Percentiles rank a stretch among this genome's conserved stretches.
Conservation (phyloP, 2,888 invertebrate genomes). For the Nomada flava region DNA sequence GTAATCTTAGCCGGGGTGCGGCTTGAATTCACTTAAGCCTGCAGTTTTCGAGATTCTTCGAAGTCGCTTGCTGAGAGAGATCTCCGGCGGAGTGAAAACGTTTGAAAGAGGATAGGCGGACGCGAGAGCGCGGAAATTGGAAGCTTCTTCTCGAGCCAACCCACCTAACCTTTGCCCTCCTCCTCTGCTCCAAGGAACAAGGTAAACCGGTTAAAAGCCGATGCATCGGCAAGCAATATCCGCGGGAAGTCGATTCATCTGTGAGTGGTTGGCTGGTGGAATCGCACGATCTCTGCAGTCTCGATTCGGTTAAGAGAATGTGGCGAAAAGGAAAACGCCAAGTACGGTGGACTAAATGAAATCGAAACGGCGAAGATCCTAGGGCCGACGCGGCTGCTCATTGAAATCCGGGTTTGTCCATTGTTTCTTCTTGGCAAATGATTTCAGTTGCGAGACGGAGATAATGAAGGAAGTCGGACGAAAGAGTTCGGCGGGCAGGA, state of each 20-base stretch:
- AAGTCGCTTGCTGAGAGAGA: conserved; percentile 45
- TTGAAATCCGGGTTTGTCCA: not conserved
- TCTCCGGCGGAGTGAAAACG: conserved; percentile 56
- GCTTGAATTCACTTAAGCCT: conserved; percentile 67
- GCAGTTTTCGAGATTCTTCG: conserved; percentile 60
- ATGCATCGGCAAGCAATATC: conserved; percentile 73
- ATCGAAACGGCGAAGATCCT: not conserved
- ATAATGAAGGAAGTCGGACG: no score
- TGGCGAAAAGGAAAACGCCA: not conserved
- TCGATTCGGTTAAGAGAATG: not conserved
- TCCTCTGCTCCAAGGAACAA: conserved; percentile 57
- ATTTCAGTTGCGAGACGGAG: no score
- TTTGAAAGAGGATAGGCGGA: conserved; percentile 69
- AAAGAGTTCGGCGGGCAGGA: not conserved
- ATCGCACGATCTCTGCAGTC: conserved; percentile 48
- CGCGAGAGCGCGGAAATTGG: conserved; percentile 68
- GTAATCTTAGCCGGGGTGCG: conserved; percentile 61
- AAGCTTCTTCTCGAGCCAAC: conserved; percentile 59
- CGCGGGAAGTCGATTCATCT: conserved; percentile 59
- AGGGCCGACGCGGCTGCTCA: not conserved
- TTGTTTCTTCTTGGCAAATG: not conserved
- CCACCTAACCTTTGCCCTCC: conserved; percentile 39
- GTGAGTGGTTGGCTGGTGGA: conserved; percentile 27
- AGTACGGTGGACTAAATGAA: not conserved
- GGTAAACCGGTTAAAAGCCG: conserved; percentile 74